phyloP scores from a whole-genome alignment of 1,140 invertebrate species.

The Danaus plexippus region DNA sequence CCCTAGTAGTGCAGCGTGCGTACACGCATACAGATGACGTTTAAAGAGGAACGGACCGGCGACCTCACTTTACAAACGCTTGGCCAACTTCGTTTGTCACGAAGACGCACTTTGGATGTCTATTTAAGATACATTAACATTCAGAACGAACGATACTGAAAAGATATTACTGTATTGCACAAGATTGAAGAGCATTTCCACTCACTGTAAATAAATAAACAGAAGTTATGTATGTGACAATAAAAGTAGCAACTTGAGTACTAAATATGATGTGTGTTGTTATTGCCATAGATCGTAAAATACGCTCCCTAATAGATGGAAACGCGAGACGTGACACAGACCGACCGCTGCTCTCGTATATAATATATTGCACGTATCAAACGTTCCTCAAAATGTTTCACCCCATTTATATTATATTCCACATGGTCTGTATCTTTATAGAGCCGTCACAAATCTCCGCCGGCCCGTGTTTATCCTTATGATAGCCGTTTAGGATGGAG shows the following conservation, averaged over 20 bases:
- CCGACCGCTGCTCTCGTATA: constrained; percentile 20
- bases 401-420: constrained; percentile 30
- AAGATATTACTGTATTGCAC: too few relatives aligned
- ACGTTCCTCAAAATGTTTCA: constrained; percentile 24
- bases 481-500: constrained; percentile 29
- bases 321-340: constrained; percentile 16
- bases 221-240: constrained; percentile 2
- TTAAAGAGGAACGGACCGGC: constrained; percentile 19
- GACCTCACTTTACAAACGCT: constrained; percentile 30
- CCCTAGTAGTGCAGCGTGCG: neutral
- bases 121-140: constrained; percentile 55
- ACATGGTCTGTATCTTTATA: constrained; percentile 18
- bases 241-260: neutral
- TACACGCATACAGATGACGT: constrained; percentile 36
- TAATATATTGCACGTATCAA: constrained; percentile 13
- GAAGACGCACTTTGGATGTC: constrained; percentile 20
- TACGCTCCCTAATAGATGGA: constrained; percentile 3
- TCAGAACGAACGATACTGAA: constrained; percentile 23
- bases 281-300: constrained; percentile 1
- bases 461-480: constrained; percentile 30
- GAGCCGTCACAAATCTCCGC: constrained; percentile 26
- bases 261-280: too few relatives aligned
- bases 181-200: too few relatives aligned
- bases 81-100: constrained; percentile 55
- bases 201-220: too few relatives aligned